Evolutionary conservation across 2,888 invertebrate species (phyloP), one percentile per base, ranked within the genome.

Genomic region (Lissonota sp.): DNA sequence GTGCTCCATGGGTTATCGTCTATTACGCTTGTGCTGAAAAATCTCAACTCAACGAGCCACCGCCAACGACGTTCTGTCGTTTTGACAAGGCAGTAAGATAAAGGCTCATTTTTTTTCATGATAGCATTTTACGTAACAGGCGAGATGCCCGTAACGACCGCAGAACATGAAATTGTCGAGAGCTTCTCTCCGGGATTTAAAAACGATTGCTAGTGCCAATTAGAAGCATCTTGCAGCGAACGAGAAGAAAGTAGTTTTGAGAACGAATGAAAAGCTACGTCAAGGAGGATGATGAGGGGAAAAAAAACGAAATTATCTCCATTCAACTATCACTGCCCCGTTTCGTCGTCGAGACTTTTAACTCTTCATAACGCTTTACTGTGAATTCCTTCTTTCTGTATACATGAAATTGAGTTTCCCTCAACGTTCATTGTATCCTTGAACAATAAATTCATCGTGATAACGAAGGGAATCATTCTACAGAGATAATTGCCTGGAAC

Each of bases 171-270:
- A 26, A 7, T 4, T n/a, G 14, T 6, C 26, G 26, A 26, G 26
- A 26, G 37, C 51, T 51, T 12, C 64, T 37, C 37, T 12, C 12
- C 64, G 37, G 8, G 39, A n/a, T 37, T 51, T 26, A 37, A 49
- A 64, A 12, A 53, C 64, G 64, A 37, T 42, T 26, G 42, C 37
- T 58, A 5, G 6, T 12, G 44, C 67, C 12, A 67, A 67, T 67
- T 67, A 53, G 51, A 58, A 39, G 3, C 1, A n/a, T 39, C 6
- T 37, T 58, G 58, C 58, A 10, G 39, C 6, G 58, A 12, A 58
- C 58, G 39, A 58, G 58, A n/a, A 39, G 10, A 58, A 16, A 8
- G 42, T 55, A 8, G 12, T 49, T 6, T 39, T 44, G 42, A 42
- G 39, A 66, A 51, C 7, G 14, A 46, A 53, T 8, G 3, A 12